Evolutionary conservation across 2,113 vertebrate genomes (phyloP).

Genomic region (Rhea americana): DNA sequence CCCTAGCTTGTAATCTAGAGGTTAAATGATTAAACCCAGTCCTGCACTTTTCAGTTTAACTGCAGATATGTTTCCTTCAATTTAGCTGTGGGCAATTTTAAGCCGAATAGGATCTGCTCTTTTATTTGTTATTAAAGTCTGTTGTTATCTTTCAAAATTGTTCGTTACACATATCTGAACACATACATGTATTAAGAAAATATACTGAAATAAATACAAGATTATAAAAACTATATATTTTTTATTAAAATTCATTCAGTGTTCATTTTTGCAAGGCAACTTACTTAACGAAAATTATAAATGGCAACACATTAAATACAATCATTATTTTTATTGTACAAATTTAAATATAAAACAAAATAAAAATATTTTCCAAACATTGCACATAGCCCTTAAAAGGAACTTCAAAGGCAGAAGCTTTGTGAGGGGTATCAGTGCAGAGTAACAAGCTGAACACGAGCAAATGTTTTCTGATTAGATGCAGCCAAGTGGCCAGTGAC

Average conservation of each 20-base stretch:
- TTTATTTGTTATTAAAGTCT: conserved; percentile 72
- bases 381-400: neutral
- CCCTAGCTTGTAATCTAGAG: conserved; percentile 55
- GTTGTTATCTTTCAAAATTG: conserved; percentile 41
- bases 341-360: neutral
- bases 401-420: neutral
- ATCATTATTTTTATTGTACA: neutral
- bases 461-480: neutral
- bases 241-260: neutral
- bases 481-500: neutral
- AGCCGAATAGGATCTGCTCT: conserved; percentile 64
- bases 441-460: neutral
- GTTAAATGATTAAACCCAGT: conserved; percentile 72
- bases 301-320: neutral
- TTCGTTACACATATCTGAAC: conserved; percentile 36
- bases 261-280: neutral
- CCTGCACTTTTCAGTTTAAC: conserved; percentile 39
- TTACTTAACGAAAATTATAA: conserved; percentile 19
- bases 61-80: conserved; percentile 48
- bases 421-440: neutral
- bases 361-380: neutral
- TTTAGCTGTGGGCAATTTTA: conserved; percentile 72
- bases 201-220: neutral
- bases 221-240: conserved; percentile 8
- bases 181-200: conserved; percentile 37